Percentiles rank a stretch among this genome's conserved stretches.
phyloP scores from a whole-genome alignment of 2,113 vertebrate species.

The Mustelus asterias region DNA sequence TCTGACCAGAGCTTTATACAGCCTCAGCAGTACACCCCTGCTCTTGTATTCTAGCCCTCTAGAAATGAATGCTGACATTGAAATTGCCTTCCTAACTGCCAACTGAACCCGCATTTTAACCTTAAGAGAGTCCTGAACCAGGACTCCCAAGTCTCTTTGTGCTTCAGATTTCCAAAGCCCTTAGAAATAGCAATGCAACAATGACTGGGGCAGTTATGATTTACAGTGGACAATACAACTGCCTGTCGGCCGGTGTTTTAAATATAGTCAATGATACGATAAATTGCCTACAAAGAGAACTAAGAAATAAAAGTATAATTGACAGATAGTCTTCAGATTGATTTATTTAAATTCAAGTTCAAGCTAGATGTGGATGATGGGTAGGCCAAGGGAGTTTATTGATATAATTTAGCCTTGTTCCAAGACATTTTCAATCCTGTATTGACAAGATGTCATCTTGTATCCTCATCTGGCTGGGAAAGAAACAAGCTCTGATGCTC shows the following conservation, averaged over 20 bases:
- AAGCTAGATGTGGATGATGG: background rate
- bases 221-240: background rate
- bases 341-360: background rate
- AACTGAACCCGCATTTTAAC: too few relatives aligned
- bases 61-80: too few relatives aligned
- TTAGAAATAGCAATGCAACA: background rate
- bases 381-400: background rate
- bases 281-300: background rate
- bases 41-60: too few relatives aligned
- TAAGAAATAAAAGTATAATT: background rate
- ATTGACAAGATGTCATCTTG: background rate
- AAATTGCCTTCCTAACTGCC: too few relatives aligned
- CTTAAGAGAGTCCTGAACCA: too few relatives aligned
- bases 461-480: background rate
- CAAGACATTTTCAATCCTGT: background rate
- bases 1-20: too few relatives aligned
- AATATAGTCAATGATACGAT: background rate
- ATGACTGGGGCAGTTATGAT: background rate
- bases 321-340: background rate
- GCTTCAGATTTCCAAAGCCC: too few relatives aligned
- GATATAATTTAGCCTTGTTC: background rate
- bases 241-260: background rate
- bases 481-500: background rate
- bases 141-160: too few relatives aligned
- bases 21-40: too few relatives aligned